Conservation (phyloP, 2,888 invertebrate genomes). For the Autographa gamma region DNA sequence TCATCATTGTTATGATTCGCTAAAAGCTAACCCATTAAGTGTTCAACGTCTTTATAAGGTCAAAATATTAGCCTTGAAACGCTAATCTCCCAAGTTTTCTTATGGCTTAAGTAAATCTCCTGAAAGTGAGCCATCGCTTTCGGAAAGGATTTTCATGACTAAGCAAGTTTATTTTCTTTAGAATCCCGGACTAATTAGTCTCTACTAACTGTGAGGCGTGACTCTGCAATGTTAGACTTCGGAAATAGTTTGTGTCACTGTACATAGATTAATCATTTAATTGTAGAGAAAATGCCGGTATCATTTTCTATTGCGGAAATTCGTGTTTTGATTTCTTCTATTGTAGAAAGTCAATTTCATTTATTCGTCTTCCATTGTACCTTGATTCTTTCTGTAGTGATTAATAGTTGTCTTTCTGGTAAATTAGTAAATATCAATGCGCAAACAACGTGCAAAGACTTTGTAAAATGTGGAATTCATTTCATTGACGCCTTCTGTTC, state of each 20-base stretch:
- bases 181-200: slow-evolving; percentile 65
- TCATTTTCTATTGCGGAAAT: neutral
- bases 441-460: neutral
- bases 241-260: neutral
- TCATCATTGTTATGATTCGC: neutral
- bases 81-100: slow-evolving; percentile 9
- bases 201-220: slow-evolving; percentile 47
- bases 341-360: neutral
- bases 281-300: neutral
- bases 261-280: slow-evolving; percentile 5
- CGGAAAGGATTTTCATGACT: slow-evolving; percentile 51
- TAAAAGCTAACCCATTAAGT: slow-evolving; percentile 9
- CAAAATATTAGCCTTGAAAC: slow-evolving; percentile 7
- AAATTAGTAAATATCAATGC: neutral
- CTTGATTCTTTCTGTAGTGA: neutral
- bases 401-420: neutral
- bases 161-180: slow-evolving; percentile 49
- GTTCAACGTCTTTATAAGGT: neutral
- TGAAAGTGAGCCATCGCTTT: slow-evolving; percentile 30
- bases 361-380: neutral
- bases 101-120: neutral
- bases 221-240: slow-evolving; percentile 48
- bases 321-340: neutral
- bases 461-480: too few relatives aligned
- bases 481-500: too few relatives aligned